Conservation (phyloP, 2,113 vertebrate species). For the Ceyx cyanopectus region DNA sequence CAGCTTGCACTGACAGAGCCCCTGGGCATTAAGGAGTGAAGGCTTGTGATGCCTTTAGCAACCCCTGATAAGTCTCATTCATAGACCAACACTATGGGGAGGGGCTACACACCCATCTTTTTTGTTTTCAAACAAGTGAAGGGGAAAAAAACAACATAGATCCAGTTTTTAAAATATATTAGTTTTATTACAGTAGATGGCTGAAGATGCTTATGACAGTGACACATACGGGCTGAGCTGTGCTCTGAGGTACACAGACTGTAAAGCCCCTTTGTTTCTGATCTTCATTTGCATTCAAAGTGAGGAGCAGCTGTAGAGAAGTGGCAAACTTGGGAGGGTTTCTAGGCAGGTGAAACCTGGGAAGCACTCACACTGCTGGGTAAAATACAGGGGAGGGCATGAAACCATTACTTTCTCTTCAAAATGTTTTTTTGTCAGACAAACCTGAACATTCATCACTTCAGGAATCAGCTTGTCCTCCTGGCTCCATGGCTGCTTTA, state of each 20-base stretch:
- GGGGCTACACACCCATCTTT: neutral
- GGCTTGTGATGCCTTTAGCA: neutral
- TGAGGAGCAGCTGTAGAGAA: neutral
- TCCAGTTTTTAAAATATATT: neutral
- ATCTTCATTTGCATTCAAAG: neutral
- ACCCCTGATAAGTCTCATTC: neutral
- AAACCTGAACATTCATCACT: neutral
- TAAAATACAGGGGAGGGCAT: neutral
- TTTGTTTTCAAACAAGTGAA: neutral
- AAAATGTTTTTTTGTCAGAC: neutral
- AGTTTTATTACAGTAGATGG: neutral
- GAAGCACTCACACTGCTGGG: neutral
- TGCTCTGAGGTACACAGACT: neutral
- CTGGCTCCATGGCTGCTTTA: neutral
- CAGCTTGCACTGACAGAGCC: neutral
- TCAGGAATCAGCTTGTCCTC: neutral
- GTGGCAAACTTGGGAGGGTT: neutral
- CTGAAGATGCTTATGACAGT: neutral
- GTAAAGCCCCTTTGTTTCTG: neutral
- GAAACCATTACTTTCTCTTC: neutral
- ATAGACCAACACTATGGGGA: neutral
- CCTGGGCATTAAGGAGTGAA: fast-evolving
- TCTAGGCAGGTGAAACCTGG: neutral
- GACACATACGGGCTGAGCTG: neutral
- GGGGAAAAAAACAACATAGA: neutral